Percentiles rank a stretch among this genome's conserved stretches.
Evolutionary conservation across 2,113 vertebrate genomes (phyloP).

Genomic region (Talpa occidentalis): DNA sequence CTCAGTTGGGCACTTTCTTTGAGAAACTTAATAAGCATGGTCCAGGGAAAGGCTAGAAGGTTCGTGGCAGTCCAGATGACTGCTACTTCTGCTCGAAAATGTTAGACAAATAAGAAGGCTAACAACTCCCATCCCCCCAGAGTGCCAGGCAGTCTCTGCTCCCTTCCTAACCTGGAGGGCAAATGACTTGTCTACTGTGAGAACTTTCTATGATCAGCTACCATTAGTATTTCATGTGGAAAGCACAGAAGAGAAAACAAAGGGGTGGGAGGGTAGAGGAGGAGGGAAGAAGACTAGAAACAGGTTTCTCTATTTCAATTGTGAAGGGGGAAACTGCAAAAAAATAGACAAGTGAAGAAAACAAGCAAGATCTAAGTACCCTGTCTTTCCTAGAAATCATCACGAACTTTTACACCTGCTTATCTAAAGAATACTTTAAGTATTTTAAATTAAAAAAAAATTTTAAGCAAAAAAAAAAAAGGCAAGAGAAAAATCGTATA

Average conservation of each 20-base stretch:
- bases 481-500: not conserved
- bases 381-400: not conserved
- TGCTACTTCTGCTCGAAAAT: not conserved
- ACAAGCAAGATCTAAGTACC: not conserved
- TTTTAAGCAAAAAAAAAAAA: conserved; percentile 45
- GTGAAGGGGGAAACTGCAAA: not conserved
- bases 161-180: not conserved
- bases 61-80: not conserved
- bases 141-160: accelerated
- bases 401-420: not conserved
- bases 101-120: not conserved
- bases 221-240: not conserved
- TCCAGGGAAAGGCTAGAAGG: not conserved
- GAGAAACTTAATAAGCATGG: not conserved
- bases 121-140: not conserved
- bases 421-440: not conserved
- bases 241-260: not conserved
- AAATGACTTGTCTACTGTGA: not conserved
- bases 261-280: accelerated
- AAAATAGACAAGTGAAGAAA: not conserved
- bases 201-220: not conserved
- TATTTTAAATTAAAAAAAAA: conserved; percentile 23
- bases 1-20: not conserved
- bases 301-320: not conserved
- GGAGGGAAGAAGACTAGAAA: accelerated